A percentile compares a stretch with the other conserved stretches of the same genome.
phyloP scores from a whole-genome alignment of 1,140 invertebrate genomes.

The Sarcophaga peregrina region DNA sequence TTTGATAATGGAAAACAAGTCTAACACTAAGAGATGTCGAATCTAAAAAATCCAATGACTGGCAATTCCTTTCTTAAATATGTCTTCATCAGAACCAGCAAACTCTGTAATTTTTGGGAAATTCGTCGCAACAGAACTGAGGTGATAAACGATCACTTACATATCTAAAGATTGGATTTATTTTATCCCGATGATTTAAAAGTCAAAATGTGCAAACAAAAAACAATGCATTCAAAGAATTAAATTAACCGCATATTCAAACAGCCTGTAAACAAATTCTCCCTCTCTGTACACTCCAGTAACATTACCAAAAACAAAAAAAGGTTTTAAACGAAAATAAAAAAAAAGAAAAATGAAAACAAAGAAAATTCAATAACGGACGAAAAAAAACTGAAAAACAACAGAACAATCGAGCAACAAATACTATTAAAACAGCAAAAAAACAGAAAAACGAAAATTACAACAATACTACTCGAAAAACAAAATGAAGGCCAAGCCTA shows the following conservation, averaged over 20 bases:
- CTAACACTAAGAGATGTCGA: background rate
- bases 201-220: background rate
- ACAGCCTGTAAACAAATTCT: background rate
- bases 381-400: background rate
- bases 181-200: background rate
- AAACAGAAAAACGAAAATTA: background rate
- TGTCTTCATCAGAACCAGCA: too few species aligned
- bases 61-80: too few species aligned
- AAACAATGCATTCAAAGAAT: slow-evolving; percentile 27
- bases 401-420: slow-evolving; percentile 24
- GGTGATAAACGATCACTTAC: background rate
- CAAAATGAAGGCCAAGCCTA: slow-evolving; percentile 33
- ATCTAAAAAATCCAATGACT: background rate
- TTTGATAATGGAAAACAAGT: too few species aligned
- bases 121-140: background rate
- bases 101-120: too few species aligned
- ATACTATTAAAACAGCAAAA: background rate
- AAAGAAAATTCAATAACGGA: background rate
- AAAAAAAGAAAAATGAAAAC: background rate
- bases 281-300: too few species aligned
- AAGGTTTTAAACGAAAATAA: background rate
- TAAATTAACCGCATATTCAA: slow-evolving; percentile 32
- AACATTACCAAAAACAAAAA: too few species aligned
- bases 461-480: background rate
- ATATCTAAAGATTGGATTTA: background rate